Conservation (phyloP, 2,113 vertebrate genomes). For the Chaetodon trifascialis region DNA sequence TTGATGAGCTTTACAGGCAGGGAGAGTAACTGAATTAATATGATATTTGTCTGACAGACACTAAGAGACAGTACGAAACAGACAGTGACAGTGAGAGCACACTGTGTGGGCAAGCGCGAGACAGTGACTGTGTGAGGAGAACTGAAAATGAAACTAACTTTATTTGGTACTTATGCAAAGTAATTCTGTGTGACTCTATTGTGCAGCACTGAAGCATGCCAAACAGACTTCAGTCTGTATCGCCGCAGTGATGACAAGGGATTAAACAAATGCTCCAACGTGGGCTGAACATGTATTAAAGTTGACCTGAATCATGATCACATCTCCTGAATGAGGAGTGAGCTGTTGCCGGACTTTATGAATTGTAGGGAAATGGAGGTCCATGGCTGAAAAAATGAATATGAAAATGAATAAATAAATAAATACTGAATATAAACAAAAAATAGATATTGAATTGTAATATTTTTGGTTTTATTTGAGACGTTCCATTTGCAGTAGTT, state of each 20-base stretch:
- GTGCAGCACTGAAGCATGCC: neutral
- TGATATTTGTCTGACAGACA: neutral
- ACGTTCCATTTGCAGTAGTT: too few species aligned
- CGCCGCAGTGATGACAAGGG: neutral
- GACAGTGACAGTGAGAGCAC: neutral
- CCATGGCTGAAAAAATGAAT: too few species aligned
- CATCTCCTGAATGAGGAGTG: neutral
- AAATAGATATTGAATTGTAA: too few species aligned
- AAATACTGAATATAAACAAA: too few species aligned
- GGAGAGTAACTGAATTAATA: neutral
- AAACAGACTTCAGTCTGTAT: neutral
- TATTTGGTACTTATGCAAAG: slow-evolving; percentile 46
- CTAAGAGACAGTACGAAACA: neutral
- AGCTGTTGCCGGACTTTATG: too few species aligned
- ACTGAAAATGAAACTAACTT: slow-evolving; percentile 40
- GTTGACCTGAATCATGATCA: neutral
- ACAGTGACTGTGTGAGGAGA: slow-evolving; percentile 8
- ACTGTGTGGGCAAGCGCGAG: neutral
- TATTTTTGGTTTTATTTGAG: too few species aligned
- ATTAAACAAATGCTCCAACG: neutral
- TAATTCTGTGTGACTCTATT: neutral
- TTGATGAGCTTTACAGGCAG: neutral
- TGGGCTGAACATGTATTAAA: neutral
- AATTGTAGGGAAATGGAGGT: too few species aligned
- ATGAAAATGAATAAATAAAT: too few species aligned